A percentile compares a stretch with the other conserved stretches of the same genome.
These are phyloP conservation scores for Eupithecia centaureata DNA, from an alignment of 2,888 invertebrate genomes.

Conservation along the genomic window DNA sequence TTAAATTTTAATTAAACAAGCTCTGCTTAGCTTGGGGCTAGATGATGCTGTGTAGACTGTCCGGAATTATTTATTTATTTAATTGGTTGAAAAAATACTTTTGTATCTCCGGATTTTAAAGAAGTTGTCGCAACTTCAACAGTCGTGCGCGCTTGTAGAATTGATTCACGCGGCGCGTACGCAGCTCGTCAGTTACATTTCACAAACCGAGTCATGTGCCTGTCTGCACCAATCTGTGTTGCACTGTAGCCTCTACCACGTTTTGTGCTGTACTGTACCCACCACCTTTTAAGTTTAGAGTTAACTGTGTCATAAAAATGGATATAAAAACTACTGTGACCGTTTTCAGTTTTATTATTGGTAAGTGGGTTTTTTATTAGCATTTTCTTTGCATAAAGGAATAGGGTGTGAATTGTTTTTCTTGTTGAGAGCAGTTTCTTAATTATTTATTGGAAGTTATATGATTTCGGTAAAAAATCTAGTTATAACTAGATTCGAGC, in stretches of 20 bases:
- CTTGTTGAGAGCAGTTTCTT: background rate
- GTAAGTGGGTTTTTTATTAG: constrained; percentile 41
- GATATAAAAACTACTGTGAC: constrained; percentile 39
- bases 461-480: background rate
- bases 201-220: constrained; percentile 43
- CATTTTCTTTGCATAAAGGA: background rate
- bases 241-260: constrained; percentile 8
- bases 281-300: background rate
- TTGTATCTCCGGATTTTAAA: background rate
- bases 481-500: background rate
- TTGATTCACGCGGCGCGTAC: constrained; percentile 24
- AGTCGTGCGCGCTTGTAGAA: constrained; percentile 16
- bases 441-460: background rate
- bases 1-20: too few relatives aligned
- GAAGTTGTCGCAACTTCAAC: constrained; percentile 20
- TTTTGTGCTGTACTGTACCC: constrained; percentile 6
- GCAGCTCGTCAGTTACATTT: constrained; percentile 35
- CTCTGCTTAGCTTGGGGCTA: too few relatives aligned
- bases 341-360: constrained; percentile 39
- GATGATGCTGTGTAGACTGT: too few relatives aligned
- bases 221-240: constrained; percentile 32
- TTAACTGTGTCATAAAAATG: constrained; percentile 39
- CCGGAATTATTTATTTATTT: too few relatives aligned
- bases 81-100: too few relatives aligned
- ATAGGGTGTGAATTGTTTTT: background rate